Evolutionary conservation across 2,888 invertebrate genomes (phyloP).

Genomic region (Pollenia griseotomentosa): DNA sequence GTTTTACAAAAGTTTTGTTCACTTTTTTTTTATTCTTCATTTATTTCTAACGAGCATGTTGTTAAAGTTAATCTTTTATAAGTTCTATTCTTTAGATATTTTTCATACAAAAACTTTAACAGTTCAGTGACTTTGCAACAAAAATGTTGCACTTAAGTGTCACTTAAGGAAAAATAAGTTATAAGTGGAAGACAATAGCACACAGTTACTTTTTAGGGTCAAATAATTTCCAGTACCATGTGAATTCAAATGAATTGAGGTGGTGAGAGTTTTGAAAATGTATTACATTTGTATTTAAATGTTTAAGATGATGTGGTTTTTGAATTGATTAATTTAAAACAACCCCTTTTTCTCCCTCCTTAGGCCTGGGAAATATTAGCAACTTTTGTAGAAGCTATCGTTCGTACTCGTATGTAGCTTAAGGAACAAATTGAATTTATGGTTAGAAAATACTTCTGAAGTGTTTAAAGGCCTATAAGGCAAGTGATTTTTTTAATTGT

Average conservation of each 20-base stretch:
- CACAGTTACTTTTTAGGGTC: slow-evolving; percentile 58
- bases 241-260: background rate
- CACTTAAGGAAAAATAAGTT: slow-evolving; percentile 57
- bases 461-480: background rate
- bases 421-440: slow-evolving; percentile 22
- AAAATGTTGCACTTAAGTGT: slow-evolving; percentile 52
- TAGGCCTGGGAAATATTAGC: slow-evolving; percentile 49
- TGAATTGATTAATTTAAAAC: slow-evolving; percentile 63
- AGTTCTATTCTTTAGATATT: slow-evolving; percentile 44
- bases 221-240: slow-evolving; percentile 22
- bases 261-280: slow-evolving; percentile 25
- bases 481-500: slow-evolving; percentile 23
- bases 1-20: slow-evolving; percentile 64
- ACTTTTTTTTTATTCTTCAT: slow-evolving; percentile 36
- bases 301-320: slow-evolving; percentile 55
- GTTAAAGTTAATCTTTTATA: slow-evolving; percentile 70
- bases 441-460: slow-evolving; percentile 7
- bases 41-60: slow-evolving; percentile 61
- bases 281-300: slow-evolving; percentile 64
- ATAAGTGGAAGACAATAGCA: slow-evolving; percentile 28
- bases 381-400: slow-evolving; percentile 17
- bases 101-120: slow-evolving; percentile 51
- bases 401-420: background rate
- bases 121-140: slow-evolving; percentile 69
- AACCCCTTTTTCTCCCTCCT: slow-evolving; percentile 42